These are phyloP conservation scores for Magallana angulata DNA, from an alignment of 1,140 invertebrate genomes.

Conservation along the genomic window DNA sequence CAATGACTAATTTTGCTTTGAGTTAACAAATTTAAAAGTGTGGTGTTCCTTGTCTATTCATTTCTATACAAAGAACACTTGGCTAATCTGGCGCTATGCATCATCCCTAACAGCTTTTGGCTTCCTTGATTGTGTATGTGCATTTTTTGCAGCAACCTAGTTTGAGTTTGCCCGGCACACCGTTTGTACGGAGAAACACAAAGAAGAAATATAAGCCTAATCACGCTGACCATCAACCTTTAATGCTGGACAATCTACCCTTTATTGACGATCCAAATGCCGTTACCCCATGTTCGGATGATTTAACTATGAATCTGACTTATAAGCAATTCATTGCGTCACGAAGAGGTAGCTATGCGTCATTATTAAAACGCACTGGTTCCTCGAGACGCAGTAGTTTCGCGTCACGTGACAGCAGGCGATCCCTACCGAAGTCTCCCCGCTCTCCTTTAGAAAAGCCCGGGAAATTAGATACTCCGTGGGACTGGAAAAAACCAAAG, in stretches of 20 bases:
- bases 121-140: slow-evolving; percentile 23
- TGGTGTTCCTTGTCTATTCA: slow-evolving; percentile 17
- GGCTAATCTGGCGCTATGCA: not conserved
- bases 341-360: slow-evolving; percentile 69
- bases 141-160: slow-evolving; percentile 86
- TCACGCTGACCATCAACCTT: slow-evolving; percentile 90
- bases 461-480: slow-evolving; percentile 66
- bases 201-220: slow-evolving; percentile 80
- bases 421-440: slow-evolving; percentile 64
- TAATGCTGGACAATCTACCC: slow-evolving; percentile 94
- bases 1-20: not conserved
- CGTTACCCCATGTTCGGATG: slow-evolving; percentile 98
- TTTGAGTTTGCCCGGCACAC: slow-evolving; percentile 96
- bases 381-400: slow-evolving; percentile 72
- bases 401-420: slow-evolving; percentile 71
- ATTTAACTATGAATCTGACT: slow-evolving; percentile 80
- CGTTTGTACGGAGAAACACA: slow-evolving; percentile 93
- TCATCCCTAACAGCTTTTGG: not conserved
- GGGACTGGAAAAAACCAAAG: slow-evolving; percentile 68
- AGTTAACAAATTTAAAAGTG: slow-evolving; percentile 19
- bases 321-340: slow-evolving; percentile 66
- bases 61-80: not conserved
- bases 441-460: slow-evolving; percentile 64
- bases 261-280: slow-evolving; percentile 98
- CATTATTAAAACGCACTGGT: slow-evolving; percentile 61